Base-by-base conservation (phyloP, 2,113 vertebrate species). In the Cavia aperea region DNA sequence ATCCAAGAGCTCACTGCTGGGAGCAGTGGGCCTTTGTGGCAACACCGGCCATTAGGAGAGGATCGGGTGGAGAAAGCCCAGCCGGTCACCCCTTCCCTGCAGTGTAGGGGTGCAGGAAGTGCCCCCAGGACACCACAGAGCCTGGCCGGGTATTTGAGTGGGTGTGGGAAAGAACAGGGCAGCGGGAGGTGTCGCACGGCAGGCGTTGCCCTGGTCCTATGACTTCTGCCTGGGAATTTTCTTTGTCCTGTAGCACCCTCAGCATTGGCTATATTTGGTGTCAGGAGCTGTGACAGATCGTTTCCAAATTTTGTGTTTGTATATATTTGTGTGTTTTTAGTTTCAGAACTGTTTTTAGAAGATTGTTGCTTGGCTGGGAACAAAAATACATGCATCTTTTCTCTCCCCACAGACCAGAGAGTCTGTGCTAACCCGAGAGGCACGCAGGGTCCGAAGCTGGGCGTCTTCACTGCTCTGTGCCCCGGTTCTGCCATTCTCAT, bases 21-120 rank as follows among this genome's bases (percentile, higher is more conserved):
- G 39, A 7, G 23, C 43, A 39, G 39, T 39, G 5, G 56, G 54
- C 68, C 36, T 82, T 15, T 3, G 29, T 26, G 1, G 0, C 46
- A 60, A 62, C 46, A 1, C 3, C 4, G 62, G 29, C 54, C 54
- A 66, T 36, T 77, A 46, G 84, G 85, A 88, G 85, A 88, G 77
- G 81, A 43, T 9, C 19, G 18, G 51, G 87, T 18, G 54, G 19
- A 13, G 65, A n/a, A 51, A 46, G 23, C 4, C 26, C 73, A 15
- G 18, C 81, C 63, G 0, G 16, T 11, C 13, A 43, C n/a, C 18
- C 36, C 14, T 33, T 75, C 56, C 46, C n/a, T 3, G 18, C 16
- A 54, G n/a, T 8, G 2, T 12, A 9, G 36, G 33, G 10, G n/a
- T 23, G 7, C 0, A 7, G 29, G 83, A 51, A 1, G 43, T n/a